phyloP scores from a whole-genome alignment of 1,140 invertebrate genomes.

The Neuroterus valhalla region DNA sequence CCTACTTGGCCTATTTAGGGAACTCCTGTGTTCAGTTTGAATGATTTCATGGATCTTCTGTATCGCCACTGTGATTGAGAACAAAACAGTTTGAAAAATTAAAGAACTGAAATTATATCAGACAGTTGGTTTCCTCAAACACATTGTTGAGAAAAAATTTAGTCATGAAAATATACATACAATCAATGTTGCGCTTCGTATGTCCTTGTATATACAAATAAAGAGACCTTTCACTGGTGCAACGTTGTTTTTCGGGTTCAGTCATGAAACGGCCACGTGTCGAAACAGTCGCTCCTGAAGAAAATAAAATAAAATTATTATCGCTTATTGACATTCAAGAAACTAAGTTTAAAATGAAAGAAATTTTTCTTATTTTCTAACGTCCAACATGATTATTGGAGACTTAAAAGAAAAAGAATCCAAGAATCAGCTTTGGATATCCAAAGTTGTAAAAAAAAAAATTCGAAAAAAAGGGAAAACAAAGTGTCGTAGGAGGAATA shows the following conservation, averaged over 20 bases:
- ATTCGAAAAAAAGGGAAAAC: too few species aligned
- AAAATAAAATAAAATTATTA: constrained; percentile 12
- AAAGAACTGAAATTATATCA: constrained; percentile 9
- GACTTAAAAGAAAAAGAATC: too few species aligned
- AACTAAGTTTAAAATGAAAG: too few species aligned
- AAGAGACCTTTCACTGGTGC: constrained; percentile 77
- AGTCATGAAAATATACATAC: constrained; percentile 70
- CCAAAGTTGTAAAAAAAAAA: too few species aligned
- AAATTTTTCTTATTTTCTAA: too few species aligned
- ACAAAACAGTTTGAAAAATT: constrained; percentile 33
- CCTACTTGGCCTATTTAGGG: constrained; percentile 71
- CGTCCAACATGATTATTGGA: too few species aligned
- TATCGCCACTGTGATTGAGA: constrained; percentile 76
- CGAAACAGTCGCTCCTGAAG: constrained; percentile 78
- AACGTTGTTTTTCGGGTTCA: constrained; percentile 76
- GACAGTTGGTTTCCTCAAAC: constrained; percentile 17
- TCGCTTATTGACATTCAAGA: too few species aligned
- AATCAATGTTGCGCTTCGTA: constrained; percentile 77
- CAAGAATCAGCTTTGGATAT: too few species aligned
- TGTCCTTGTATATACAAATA: constrained; percentile 80
- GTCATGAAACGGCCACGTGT: constrained; percentile 79
- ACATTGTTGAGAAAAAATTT: not conserved
- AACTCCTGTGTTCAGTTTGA: constrained; percentile 72
- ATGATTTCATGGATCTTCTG: constrained; percentile 80
- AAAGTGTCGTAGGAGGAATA: too few species aligned